Percentiles rank a stretch among this genome's conserved stretches.
These are phyloP conservation scores for Ormia ochracea DNA, from an alignment of 2,888 invertebrate species.

Conservation along the genomic window DNA sequence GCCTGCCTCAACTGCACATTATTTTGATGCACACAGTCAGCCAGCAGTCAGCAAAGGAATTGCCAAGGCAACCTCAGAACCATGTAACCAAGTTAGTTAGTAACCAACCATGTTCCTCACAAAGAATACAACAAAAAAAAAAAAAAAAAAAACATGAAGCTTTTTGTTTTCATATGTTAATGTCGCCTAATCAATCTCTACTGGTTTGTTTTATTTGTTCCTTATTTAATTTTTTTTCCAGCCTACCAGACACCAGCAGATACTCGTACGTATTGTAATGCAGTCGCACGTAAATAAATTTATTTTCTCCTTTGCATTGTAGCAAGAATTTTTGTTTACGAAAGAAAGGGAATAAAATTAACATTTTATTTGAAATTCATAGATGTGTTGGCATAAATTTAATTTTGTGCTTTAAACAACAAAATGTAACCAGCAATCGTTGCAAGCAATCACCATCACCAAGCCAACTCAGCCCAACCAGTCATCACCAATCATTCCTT, in stretches of 20 bases:
- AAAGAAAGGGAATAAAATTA: slow-evolving; percentile 36
- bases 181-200: slow-evolving; percentile 62
- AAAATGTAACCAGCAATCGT: background rate
- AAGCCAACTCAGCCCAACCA: no score
- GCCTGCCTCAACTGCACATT: slow-evolving; percentile 49
- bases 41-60: background rate
- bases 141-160: slow-evolving; percentile 47
- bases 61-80: slow-evolving; percentile 8
- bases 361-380: slow-evolving; percentile 60
- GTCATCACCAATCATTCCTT: slow-evolving; percentile 1
- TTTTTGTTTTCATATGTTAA: slow-evolving; percentile 60
- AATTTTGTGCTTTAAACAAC: background rate
- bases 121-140: no score
- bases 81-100: background rate
- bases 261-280: no score
- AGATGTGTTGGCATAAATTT: slow-evolving; percentile 60
- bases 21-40: slow-evolving; percentile 26
- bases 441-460: background rate
- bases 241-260: slow-evolving; percentile 27
- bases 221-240: no score
- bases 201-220: slow-evolving; percentile 25
- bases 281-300: background rate
- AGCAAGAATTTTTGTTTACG: background rate
- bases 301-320: background rate
- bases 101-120: background rate